phyloP scores from a whole-genome alignment of 92 coral and sea anemone species.

The Umimayanthus kanabou region DNA sequence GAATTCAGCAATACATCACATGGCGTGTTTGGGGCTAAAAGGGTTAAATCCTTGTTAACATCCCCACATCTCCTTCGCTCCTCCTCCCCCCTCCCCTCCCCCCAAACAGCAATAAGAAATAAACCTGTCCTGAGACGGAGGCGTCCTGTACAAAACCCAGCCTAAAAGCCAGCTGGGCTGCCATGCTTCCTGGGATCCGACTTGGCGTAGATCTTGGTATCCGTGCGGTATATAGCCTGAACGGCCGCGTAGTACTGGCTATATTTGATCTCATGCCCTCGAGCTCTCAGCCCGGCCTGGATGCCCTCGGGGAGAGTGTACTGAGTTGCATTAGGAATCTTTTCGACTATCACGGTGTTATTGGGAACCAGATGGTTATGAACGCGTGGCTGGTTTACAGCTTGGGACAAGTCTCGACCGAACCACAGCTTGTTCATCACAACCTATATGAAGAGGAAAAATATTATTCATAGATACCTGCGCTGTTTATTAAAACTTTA shows the following conservation, averaged over 20 bases:
- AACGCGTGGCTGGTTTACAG: slow-evolving; percentile 71
- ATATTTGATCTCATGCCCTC: slow-evolving; percentile 49
- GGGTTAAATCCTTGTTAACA: too few relatives aligned
- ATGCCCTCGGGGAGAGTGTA: slow-evolving; percentile 45
- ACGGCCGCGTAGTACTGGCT: slow-evolving; percentile 46
- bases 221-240: slow-evolving; percentile 65
- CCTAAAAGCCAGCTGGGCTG: slow-evolving; percentile 54
- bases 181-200: slow-evolving; percentile 83
- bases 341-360: slow-evolving; percentile 45
- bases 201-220: slow-evolving; percentile 53
- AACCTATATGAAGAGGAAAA: slow-evolving; percentile 51
- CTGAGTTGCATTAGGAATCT: background rate
- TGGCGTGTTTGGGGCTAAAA: too few relatives aligned
- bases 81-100: too few relatives aligned
- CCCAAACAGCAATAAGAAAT: too few relatives aligned
- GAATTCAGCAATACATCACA: too few relatives aligned
- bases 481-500: background rate
- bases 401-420: slow-evolving; percentile 46
- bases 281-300: slow-evolving; percentile 51
- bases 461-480: background rate
- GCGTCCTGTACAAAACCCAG: background rate
- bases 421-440: slow-evolving; percentile 85
- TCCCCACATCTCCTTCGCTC: too few relatives aligned
- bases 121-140: too few relatives aligned
- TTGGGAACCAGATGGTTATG: slow-evolving; percentile 72